Evolutionary conservation across 2,888 invertebrate genomes (phyloP), one percentile per base, ranked within the genome.

Genomic region (Aquatica leii): DNA sequence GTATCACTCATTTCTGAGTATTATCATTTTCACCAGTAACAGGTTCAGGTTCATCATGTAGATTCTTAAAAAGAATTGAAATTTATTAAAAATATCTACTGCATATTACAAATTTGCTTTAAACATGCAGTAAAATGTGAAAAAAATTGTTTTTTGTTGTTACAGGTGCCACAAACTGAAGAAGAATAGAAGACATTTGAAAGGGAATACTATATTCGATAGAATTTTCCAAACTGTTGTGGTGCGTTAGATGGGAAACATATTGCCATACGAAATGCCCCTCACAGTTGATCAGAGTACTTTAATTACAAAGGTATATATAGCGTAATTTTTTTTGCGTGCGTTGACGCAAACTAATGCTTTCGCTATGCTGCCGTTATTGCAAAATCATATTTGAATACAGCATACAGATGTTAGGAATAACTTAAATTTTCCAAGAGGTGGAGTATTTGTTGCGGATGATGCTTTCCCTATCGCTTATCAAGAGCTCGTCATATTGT

Each of bases 401-500:
- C 58, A 52, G 59, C 66, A 35, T 60, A 51, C 67, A 67, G 55
- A 51, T 59, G 37, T 37, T 37, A 37, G 37, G 37, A 15, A 43
- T 43, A 56, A 12, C 15, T 66, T 66, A 62, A 49, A 64, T 65
- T 17, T 56, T 11, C 49, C 37, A 37, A n/a, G 2, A 37, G 37
- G 11, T 37, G 37, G 37, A 24, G 24, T 24, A 24, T 24, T 24
- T 24, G 24, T 24, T 59, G 35, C 6, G n/a, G 66, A 68, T 41
- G 62, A 68, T 37, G 65, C 59, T 54, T 68, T 68, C 34, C 55
- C 66, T 61, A 60, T 58, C 51, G 63, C 6, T 49, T 62, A 31
- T 62, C 49, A 14, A 56, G 53, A 53, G 61, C 57, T 50, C 60
- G 62, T 53, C 53, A 59, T 40, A 51, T 67, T 15, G 64, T 58